Evolutionary conservation across 1,140 invertebrate species (phyloP).

Genomic region (Pemphigus obesinymphae): DNA sequence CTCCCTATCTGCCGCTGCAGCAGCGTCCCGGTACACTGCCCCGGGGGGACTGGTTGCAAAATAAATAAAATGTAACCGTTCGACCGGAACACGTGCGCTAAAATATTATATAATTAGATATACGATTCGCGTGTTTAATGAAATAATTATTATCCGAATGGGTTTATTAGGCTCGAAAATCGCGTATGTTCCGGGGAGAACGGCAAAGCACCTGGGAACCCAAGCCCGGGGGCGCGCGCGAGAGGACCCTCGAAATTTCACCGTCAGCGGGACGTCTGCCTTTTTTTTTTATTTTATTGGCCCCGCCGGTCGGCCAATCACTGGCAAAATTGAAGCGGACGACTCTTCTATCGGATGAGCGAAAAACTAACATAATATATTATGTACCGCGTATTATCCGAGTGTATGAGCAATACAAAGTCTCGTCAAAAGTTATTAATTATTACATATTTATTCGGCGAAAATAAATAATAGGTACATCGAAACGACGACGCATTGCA

Average conservation of each 20-base stretch:
- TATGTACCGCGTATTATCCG: background rate
- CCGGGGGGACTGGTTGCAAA: background rate
- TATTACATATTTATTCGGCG: background rate
- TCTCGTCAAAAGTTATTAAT: background rate
- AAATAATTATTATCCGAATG: constrained; percentile 37
- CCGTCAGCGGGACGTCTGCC: constrained; percentile 24
- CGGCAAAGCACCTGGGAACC: constrained; percentile 24
- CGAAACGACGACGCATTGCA: no score
- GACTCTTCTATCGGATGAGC: no score
- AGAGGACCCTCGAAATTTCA: constrained; percentile 10
- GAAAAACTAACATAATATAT: no score
- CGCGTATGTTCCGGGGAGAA: background rate
- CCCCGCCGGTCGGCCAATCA: constrained; percentile 22
- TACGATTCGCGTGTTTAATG: constrained; percentile 14
- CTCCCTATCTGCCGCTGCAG: background rate
- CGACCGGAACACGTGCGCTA: background rate
- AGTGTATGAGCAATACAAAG: background rate
- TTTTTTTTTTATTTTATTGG: constrained; percentile 37
- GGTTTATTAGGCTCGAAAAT: constrained; percentile 26
- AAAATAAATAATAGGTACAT: background rate
- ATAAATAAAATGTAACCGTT: background rate
- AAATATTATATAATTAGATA: no score
- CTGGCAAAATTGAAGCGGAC: no score
- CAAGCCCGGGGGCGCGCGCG: background rate
- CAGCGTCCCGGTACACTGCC: no score